Percentiles rank a stretch among this genome's conserved stretches.
phyloP scores from a whole-genome alignment of 2,888 invertebrate species.

The Brachypterus glaber region DNA sequence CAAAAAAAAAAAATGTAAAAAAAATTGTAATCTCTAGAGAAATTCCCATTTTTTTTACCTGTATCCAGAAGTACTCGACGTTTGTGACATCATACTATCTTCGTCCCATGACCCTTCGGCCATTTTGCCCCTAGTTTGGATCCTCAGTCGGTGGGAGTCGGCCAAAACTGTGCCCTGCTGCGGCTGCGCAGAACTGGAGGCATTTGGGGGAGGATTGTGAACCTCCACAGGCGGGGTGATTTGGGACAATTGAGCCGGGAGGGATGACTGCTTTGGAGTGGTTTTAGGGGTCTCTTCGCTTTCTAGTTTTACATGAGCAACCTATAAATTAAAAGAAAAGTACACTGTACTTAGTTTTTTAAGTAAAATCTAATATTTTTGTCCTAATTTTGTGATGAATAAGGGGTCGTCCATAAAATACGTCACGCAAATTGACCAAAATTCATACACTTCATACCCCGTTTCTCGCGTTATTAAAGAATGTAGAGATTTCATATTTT shows the following conservation, averaged over 20 bases:
- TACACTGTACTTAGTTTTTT: background rate
- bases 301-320: slow-evolving; percentile 44
- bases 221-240: slow-evolving; percentile 15
- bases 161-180: slow-evolving; percentile 29
- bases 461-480: too few relatives aligned
- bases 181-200: slow-evolving; percentile 17
- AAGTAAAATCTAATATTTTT: background rate
- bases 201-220: slow-evolving; percentile 15
- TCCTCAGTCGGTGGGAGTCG: slow-evolving; percentile 36
- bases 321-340: slow-evolving; percentile 28
- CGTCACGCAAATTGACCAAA: too few relatives aligned
- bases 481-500: too few relatives aligned
- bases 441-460: too few relatives aligned
- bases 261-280: slow-evolving; percentile 18
- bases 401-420: too few relatives aligned
- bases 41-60: slow-evolving; percentile 26
- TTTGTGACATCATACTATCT: slow-evolving; percentile 63
- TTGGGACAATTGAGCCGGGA: slow-evolving; percentile 6
- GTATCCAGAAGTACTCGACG: slow-evolving; percentile 80
- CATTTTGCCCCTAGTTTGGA: slow-evolving; percentile 32
- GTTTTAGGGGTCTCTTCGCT: slow-evolving; percentile 29
- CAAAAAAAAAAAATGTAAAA: slow-evolving; percentile 38
- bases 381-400: background rate
- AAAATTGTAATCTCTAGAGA: too few relatives aligned
- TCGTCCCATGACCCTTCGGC: slow-evolving; percentile 74